Evolutionary conservation across 1,140 invertebrate genomes (phyloP), one percentile per base, ranked within the genome.

Genomic region (Drosophila serrata): DNA sequence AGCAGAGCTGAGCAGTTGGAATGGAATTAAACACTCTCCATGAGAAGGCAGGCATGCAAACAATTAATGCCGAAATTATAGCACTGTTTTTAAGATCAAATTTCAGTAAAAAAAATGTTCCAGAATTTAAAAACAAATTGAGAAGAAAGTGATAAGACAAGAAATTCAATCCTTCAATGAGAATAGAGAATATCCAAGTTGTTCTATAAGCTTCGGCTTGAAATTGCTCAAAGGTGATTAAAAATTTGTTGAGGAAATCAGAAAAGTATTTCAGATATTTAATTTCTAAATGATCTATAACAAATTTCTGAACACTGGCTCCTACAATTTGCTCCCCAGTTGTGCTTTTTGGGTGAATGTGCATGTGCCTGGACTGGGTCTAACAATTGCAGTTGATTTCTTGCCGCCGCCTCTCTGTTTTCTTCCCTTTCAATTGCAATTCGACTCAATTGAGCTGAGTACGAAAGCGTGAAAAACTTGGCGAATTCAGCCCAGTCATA

Each of bases 391-490:
- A 75, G 39, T 68, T 51, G 39, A 58, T 55, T 27, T 75, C 60
- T 62, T 31, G 24, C 19, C 42, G 24, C 48, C 40, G 19, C 48
- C 45, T 15, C 46, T 74, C 35, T 53, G 19, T 24, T 74, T 74
- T 49, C 73, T 76, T 56, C 39, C 49, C 59, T 60, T 76, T 60
- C 73, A 76, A 76, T 68, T 68, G 60, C 82, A 75, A 63, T 69
- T 79, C 48, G 42, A 70, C 59, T 63, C 60, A 64, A 70, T 82
- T 82, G 81, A 70, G 57, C 48, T 62, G 64, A 81, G 82, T 75
- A 75, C 39, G 82, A 87, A 82, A 85, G 82, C 79, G 81, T 84
- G 81, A 84, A 84, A 75, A 84, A 72, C 74, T 45, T 59, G 55
- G 46, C 46, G 79, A 64, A 76, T 76, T 64, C 51, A 58, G 57